phyloP scores from a whole-genome alignment of 2,888 invertebrate species.

The Cotesia congregata region DNA sequence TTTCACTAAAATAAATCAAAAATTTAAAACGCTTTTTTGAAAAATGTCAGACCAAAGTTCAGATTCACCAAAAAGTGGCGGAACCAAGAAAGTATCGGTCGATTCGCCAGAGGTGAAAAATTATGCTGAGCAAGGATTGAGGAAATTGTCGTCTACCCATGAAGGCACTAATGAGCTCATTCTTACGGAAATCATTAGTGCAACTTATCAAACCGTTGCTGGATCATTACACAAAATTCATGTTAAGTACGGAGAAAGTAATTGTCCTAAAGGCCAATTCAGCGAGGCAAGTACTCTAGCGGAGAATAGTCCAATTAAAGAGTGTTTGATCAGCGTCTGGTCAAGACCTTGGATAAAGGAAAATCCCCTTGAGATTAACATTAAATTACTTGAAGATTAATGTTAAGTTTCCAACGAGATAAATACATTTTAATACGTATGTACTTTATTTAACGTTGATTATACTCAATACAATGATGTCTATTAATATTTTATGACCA shows the following conservation, averaged over 20 bases:
- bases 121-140: constrained; percentile 51
- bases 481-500: too few species aligned
- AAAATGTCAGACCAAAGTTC: too few species aligned
- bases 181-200: constrained; percentile 70
- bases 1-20: too few species aligned
- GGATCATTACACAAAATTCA: constrained; percentile 75
- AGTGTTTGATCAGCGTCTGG: constrained; percentile 74
- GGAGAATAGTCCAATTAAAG: constrained; percentile 54
- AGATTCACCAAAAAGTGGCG: not conserved
- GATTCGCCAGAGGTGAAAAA: constrained; percentile 52
- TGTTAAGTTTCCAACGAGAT: not conserved
- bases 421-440: too few species aligned
- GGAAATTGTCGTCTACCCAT: constrained; percentile 53
- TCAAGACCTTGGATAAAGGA: constrained; percentile 73
- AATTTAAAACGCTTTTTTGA: too few species aligned
- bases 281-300: constrained; percentile 58
- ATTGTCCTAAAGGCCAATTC: constrained; percentile 69
- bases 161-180: constrained; percentile 54
- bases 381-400: constrained; percentile 38
- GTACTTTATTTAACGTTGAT: too few species aligned
- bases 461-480: too few species aligned
- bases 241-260: constrained; percentile 74
- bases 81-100: not conserved
- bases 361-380: constrained; percentile 34
- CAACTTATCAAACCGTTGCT: constrained; percentile 72